A percentile compares a stretch with the other conserved stretches of the same genome.
Evolutionary conservation across 64 coral and sea anemone genomes (phyloP).

Genomic region (Stylophora pistillata): DNA sequence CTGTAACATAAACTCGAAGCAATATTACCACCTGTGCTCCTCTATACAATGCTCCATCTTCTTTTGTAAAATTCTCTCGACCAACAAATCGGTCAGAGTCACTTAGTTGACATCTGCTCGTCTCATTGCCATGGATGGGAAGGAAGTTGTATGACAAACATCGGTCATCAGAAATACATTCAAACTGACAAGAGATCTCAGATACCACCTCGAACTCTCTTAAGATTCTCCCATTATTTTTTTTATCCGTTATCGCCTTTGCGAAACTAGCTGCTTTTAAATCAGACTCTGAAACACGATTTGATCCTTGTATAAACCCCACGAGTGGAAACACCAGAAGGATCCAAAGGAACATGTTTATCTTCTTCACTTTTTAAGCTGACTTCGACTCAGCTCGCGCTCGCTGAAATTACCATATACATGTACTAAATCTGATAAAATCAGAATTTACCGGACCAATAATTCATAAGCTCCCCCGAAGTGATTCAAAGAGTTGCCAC

Average conservation of each 20-base stretch:
- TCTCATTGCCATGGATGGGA: background rate
- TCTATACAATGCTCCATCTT: too few relatives aligned
- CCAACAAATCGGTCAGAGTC: conserved; percentile 5
- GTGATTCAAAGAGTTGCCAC: too few relatives aligned
- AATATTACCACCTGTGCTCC: conserved; percentile 26
- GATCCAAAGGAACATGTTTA: too few relatives aligned
- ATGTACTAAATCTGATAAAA: too few relatives aligned
- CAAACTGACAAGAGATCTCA: too few relatives aligned
- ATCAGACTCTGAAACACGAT: background rate
- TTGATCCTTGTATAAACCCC: background rate
- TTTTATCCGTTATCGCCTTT: background rate
- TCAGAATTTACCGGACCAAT: too few relatives aligned
- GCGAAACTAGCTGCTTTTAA: background rate
- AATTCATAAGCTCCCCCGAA: too few relatives aligned
- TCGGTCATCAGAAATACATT: conserved; percentile 4
- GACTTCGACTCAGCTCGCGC: too few relatives aligned
- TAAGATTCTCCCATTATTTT: background rate
- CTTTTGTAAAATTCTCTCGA: background rate
- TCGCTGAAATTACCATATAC: too few relatives aligned
- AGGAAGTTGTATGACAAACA: conserved; percentile 59
- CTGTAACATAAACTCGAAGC: conserved; percentile 3
- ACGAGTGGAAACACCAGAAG: background rate
- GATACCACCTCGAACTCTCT: background rate
- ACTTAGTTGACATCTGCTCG: conserved; percentile 23
- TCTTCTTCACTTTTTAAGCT: too few relatives aligned